Conservation (phyloP, 2,113 vertebrate species). For the Chinchilla lanigera region DNA sequence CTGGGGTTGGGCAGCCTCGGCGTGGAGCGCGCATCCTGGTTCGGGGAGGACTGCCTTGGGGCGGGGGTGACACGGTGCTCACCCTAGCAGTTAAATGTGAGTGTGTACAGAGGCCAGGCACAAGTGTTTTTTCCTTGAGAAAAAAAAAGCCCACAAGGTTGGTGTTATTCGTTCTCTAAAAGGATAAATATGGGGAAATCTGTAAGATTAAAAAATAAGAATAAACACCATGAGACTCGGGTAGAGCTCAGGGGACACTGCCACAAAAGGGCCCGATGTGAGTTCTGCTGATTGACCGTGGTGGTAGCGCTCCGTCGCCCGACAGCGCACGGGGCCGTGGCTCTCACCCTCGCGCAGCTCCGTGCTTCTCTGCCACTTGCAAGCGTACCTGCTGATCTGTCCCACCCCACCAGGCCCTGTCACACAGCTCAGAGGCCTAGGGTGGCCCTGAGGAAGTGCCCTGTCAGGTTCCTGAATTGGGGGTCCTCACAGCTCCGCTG, state of each 20-base stretch:
- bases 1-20: neutral
- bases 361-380: rapidly evolving
- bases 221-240: neutral
- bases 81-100: neutral
- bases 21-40: neutral
- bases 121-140: neutral
- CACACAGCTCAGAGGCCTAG: neutral
- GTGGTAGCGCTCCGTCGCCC: neutral
- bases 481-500: neutral
- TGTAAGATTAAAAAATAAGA: neutral
- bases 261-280: neutral
- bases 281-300: neutral
- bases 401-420: rapidly evolving
- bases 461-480: neutral
- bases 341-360: neutral
- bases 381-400: neutral
- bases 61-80: neutral
- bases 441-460: neutral
- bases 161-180: neutral
- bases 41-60: neutral
- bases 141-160: neutral
- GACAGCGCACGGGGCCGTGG: neutral
- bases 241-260: neutral
- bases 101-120: neutral
- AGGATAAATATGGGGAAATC: neutral